A percentile compares a stretch with the other conserved stretches of the same genome.
phyloP scores from a whole-genome alignment of 2,113 vertebrate species.

The Ammospiza caudacuta region DNA sequence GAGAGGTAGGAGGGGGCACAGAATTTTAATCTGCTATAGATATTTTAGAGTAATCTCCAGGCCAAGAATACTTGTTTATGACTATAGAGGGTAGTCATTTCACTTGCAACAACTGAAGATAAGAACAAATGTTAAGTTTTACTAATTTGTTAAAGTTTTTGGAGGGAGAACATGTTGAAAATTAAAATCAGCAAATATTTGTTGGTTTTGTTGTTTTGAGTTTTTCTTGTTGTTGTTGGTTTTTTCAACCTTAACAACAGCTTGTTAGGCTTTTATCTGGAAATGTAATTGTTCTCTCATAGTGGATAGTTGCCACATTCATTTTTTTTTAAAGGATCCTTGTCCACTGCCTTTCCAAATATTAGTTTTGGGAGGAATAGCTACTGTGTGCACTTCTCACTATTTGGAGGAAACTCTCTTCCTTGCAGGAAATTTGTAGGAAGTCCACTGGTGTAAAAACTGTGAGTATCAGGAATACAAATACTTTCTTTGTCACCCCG shows the following conservation, averaged over 20 bases:
- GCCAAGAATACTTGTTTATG: not conserved
- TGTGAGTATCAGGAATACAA: slow-evolving; percentile 33
- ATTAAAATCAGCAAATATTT: not conserved
- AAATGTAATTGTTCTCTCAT: not conserved
- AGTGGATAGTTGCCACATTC: not conserved
- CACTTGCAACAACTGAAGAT: not conserved
- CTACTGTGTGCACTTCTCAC: not conserved
- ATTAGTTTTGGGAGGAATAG: slow-evolving; percentile 40
- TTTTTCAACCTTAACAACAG: not conserved
- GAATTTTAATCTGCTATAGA: not conserved
- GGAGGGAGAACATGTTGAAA: not conserved
- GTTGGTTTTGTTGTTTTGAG: not conserved
- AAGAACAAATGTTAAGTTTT: not conserved
- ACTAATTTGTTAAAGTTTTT: slow-evolving; percentile 19
- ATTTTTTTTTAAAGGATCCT: not conserved
- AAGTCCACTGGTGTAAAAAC: slow-evolving; percentile 32
- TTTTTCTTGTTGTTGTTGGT: not conserved
- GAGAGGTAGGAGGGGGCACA: not conserved
- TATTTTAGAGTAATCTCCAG: not conserved
- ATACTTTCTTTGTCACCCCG: slow-evolving; percentile 41
- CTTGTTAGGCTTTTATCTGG: not conserved
- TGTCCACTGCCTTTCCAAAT: slow-evolving; percentile 45
- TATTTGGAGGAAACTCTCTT: slow-evolving; percentile 26
- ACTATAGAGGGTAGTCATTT: not conserved
- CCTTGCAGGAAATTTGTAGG: slow-evolving; percentile 35